Base-by-base conservation (phyloP, 1,140 invertebrate genomes). In the Gryllus bimaculatus region DNA sequence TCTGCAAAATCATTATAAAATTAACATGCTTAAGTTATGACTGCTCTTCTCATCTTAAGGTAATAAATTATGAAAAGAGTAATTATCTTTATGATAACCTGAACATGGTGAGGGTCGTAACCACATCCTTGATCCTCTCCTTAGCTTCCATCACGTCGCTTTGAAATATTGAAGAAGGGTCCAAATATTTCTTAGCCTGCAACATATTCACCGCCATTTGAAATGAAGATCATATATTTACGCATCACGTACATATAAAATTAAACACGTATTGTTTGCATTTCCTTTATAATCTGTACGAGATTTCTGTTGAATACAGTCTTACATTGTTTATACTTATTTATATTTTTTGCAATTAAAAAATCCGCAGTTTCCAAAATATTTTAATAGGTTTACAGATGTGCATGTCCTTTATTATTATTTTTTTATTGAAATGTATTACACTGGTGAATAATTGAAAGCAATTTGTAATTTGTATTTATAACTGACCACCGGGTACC, bases 121-220 rank as follows among this genome's bases (percentile, higher is more conserved):
- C 91, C 20, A 92, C 93, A 48, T 92, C 85, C 81, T 93, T 90
- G 4, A 96, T 90, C 78, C 94, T 89, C 84, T 93, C 91, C 82
- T 93, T 90, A 12, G 95, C 93, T 87, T 96, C 95, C 82, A 95
- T 93, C 8, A 97, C 93, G 83, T 97, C 96, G 83, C 93, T 94
- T 84, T 96, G 93, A 84, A 98, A 97, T 80, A 98, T 90, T 0
- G 96, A 94, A 7, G 92, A 91, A 10, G 95, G 94, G 84, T 97
- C 95, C 81, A 97, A 87, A 87, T 93, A 97, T 83, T 91, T 90
- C 82, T 92, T 92, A 10, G 94, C 94, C 92, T 94, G 82, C 77
- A 86, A 87, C 13, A 39, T 21, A 48, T 12, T 21, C 18, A 3
- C 12, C 13, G n/a, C 26, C 5, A 39, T 39, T 39, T 39, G 26